Conservation (phyloP, 2,113 vertebrate species). For the Lichenostomus cassidix region DNA sequence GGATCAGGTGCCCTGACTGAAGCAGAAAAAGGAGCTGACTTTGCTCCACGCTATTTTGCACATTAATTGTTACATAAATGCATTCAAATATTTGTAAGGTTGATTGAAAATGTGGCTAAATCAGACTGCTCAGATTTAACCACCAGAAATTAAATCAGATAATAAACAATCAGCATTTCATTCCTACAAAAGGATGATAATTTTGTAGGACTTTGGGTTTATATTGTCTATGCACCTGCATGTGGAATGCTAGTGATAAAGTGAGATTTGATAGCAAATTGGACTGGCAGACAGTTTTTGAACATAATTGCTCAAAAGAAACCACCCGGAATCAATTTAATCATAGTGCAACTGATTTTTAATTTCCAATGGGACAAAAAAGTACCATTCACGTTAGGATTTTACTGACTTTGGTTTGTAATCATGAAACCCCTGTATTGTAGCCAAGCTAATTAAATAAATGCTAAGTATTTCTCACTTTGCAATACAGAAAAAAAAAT, state of each 20-base stretch:
- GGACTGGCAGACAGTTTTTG: slow-evolving; percentile 73
- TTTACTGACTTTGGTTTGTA: slow-evolving; percentile 51
- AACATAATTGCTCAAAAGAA: slow-evolving; percentile 74
- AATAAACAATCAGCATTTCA: slow-evolving; percentile 58
- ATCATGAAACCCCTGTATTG: slow-evolving; percentile 31
- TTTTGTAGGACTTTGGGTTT: slow-evolving; percentile 26
- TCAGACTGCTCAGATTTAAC: slow-evolving; percentile 36
- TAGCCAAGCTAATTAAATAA: slow-evolving; percentile 59
- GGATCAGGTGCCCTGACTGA: rapidly evolving
- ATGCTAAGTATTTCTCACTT: slow-evolving; percentile 47
- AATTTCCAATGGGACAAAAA: slow-evolving; percentile 57
- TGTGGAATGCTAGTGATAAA: slow-evolving; percentile 16
- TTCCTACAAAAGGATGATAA: slow-evolving; percentile 36
- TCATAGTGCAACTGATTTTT: slow-evolving; percentile 68
- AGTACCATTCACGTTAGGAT: slow-evolving; percentile 29
- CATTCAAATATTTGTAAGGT: slow-evolving; percentile 47
- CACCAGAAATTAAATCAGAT: slow-evolving; percentile 62
- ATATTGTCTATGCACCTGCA: slow-evolving; percentile 48
- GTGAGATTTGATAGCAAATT: slow-evolving; percentile 74
- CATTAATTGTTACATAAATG: background rate
- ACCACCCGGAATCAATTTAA: slow-evolving; percentile 73
- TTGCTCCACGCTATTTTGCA: background rate
- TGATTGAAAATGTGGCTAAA: slow-evolving; percentile 45
- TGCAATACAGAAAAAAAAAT: background rate
- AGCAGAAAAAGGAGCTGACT: background rate